phyloP scores from a whole-genome alignment of 2,888 invertebrate species.

The Aradus depressus region DNA sequence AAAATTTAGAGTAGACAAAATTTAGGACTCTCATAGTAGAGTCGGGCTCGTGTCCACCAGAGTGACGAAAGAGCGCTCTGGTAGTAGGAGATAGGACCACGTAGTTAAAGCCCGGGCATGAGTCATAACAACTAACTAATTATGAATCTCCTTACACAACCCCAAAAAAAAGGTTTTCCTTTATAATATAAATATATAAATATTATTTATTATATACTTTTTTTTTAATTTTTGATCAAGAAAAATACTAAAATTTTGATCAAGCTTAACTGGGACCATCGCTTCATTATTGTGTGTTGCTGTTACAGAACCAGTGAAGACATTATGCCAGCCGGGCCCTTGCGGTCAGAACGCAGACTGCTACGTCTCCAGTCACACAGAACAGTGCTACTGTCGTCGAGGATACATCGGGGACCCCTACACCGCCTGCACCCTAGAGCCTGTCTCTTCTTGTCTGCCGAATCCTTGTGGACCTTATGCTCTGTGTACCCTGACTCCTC shows the following conservation, averaged over 20 bases:
- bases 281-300: too few species aligned
- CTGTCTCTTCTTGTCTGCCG: conserved; percentile 58
- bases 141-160: too few species aligned
- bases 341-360: conserved; percentile 76
- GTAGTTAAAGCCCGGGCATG: too few species aligned
- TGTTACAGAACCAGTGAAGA: conserved; percentile 45
- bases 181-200: background rate
- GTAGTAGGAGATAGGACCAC: too few species aligned
- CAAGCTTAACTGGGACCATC: too few species aligned
- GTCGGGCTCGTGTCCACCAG: too few species aligned
- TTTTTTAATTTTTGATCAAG: background rate
- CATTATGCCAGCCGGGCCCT: conserved; percentile 68
- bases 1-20: too few species aligned
- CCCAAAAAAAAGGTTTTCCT: too few species aligned
- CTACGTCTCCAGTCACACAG: conserved; percentile 67
- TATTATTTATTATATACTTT: background rate
- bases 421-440: conserved; percentile 57
- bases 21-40: too few species aligned
- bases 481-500: conserved; percentile 53
- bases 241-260: too few species aligned
- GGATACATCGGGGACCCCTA: conserved; percentile 72
- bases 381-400: conserved; percentile 69
- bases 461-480: conserved; percentile 74
- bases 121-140: too few species aligned
- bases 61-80: too few species aligned